Base-by-base conservation (phyloP, 1,140 invertebrate species). In the Papilio aristodemus region DNA sequence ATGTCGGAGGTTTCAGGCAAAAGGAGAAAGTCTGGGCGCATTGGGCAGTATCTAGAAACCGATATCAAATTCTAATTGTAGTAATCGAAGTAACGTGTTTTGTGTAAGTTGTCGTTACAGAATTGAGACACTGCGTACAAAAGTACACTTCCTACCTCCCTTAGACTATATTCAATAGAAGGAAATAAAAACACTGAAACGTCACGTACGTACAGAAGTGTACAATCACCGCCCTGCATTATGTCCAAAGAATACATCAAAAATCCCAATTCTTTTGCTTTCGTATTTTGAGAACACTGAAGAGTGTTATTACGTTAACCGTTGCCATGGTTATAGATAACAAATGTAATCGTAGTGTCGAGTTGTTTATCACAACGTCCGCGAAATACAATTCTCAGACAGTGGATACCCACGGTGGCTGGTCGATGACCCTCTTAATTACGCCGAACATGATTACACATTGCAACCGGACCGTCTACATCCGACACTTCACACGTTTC, bases 381-480 rank as follows among this genome's bases (percentile, higher is more conserved):
- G 46, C 9, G 46, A 54, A 54, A 54, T 22, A 54, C 22, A 54
- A 54, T 54, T 22, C 46, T 14, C 46, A 54, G 46, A 54, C 46
- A 54, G 19, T 22, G 19, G 19, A 46, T 46, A 46, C 14, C 9
- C n/a, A 8, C 38, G 38, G 38, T 19, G 19, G 11, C 46, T 54
- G 46, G 46, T 54, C 46, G 3, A 54, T 25, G 46, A 54, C 46
- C 46, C 17, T 11, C 9, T 54, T 54, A 54, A 54, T 54, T 54
- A 22, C 46, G 46, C 2, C 17, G 19, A 25, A 17, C 46, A 54
- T 39, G 10, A 39, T 54, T 22, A 9, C 46, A 54, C 7, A 11
- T 9, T 25, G 10, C 19, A 19, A 50, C 17, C 5, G 17, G 8
- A 19, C 8, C 43, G 43, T 46, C 43, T 46, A 9, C 37, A n/a